Conservation (phyloP, 35 echinoderm and acorn worm species). For the Apostichopus japonicus region DNA sequence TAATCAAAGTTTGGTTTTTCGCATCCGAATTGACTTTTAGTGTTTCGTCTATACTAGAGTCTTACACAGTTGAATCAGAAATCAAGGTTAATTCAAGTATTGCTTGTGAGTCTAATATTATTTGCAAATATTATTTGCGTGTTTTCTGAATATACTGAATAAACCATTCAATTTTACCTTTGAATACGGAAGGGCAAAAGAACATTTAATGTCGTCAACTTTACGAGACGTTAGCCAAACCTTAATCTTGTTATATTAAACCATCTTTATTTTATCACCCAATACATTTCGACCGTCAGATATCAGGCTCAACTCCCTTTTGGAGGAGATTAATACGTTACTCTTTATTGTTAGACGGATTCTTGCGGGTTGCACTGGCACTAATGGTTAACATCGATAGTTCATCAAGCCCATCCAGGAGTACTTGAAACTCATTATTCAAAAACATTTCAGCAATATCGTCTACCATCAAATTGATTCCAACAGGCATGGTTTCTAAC, state of each 20-base stretch:
- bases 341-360: not conserved
- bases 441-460: conserved; percentile 7
- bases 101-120: not conserved
- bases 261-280: not conserved
- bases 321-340: too few relatives aligned
- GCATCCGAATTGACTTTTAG: too few relatives aligned
- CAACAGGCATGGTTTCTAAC: not conserved
- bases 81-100: not conserved
- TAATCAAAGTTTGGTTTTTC: too few relatives aligned
- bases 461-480: not conserved
- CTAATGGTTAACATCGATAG: not conserved
- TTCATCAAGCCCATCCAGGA: conserved; percentile 14
- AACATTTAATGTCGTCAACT: conserved; percentile 16
- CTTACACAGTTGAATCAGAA: not conserved
- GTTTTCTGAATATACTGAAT: not conserved
- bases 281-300: not conserved
- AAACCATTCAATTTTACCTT: conserved; percentile 19
- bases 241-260: not conserved
- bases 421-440: not conserved
- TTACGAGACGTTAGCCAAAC: conserved; percentile 33
- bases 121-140: conserved; percentile 6
- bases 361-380: not conserved
- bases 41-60: not conserved
- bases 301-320: too few relatives aligned
- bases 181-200: not conserved